A percentile compares a stretch with the other conserved stretches of the same genome.
These are phyloP conservation scores for Tragelaphus scriptus DNA, from an alignment of 2,113 vertebrate genomes.

Conservation along the genomic window DNA sequence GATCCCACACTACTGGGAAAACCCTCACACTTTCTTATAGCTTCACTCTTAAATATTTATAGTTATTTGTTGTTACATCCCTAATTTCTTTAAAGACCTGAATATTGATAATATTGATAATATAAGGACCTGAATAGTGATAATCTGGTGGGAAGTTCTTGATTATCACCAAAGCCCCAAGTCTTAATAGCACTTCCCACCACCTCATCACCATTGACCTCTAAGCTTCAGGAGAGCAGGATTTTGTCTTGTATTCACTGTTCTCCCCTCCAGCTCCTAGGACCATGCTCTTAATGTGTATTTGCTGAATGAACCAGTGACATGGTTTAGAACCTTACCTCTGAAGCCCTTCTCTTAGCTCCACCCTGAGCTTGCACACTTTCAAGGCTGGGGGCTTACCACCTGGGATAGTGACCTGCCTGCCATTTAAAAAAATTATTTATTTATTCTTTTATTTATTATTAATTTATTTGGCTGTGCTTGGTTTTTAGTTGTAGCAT, in stretches of 20 bases:
- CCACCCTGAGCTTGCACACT: not conserved
- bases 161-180: not conserved
- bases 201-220: no score
- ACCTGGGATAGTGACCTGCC: not conserved
- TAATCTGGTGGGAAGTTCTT: not conserved
- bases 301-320: not conserved
- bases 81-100: not conserved
- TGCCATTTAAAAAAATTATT: not conserved
- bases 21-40: not conserved
- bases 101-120: not conserved
- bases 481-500: not conserved
- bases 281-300: fast-evolving
- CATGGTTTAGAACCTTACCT: fast-evolving
- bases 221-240: not conserved
- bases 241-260: not conserved
- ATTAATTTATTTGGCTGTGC: not conserved
- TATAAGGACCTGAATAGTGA: not conserved
- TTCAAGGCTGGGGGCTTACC: not conserved
- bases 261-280: not conserved
- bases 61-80: not conserved
- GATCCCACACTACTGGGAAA: not conserved
- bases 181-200: not conserved
- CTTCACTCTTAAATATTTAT: not conserved
- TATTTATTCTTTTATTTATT: not conserved
- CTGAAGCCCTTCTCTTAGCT: not conserved